phyloP scores from a whole-genome alignment of 2,113 vertebrate genomes.

The Pipa parva region DNA sequence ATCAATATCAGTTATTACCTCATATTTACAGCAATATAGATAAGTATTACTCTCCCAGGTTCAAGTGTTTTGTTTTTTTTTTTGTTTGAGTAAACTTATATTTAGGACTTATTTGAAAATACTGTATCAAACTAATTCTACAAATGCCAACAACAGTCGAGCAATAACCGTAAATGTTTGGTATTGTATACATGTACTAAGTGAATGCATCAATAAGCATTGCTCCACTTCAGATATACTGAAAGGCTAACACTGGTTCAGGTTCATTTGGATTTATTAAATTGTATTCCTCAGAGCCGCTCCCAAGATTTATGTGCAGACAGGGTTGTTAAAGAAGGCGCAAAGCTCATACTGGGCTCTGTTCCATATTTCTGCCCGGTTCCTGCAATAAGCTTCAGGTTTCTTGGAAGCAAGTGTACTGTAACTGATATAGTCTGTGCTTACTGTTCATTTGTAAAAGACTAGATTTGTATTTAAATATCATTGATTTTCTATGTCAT shows the following conservation, averaged over 20 bases:
- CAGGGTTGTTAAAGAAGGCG: slow-evolving; percentile 8
- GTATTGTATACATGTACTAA: not conserved
- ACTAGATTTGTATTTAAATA: not conserved
- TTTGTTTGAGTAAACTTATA: too few species aligned
- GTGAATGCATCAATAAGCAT: slow-evolving; percentile 1
- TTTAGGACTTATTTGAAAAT: too few species aligned
- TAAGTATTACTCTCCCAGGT: too few species aligned
- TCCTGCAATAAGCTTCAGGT: not conserved
- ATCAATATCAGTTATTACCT: too few species aligned
- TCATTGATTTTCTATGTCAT: slow-evolving; percentile 13
- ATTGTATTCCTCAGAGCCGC: slow-evolving; percentile 8
- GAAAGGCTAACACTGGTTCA: not conserved
- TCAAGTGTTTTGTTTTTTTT: too few species aligned
- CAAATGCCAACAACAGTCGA: not conserved
- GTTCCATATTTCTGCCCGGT: slow-evolving; percentile 7
- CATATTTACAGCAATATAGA: too few species aligned
- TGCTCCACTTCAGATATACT: not conserved
- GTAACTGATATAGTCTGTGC: slow-evolving; percentile 9
- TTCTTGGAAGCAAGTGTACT: slow-evolving; percentile 4
- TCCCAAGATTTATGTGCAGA: slow-evolving; percentile 13
- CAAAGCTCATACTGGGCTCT: slow-evolving; percentile 3
- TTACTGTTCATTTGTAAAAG: slow-evolving; percentile 8
- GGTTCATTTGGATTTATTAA: slow-evolving; percentile 8
- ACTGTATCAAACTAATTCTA: too few species aligned
- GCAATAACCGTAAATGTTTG: too few species aligned